Percentiles rank a stretch among this genome's conserved stretches.
Evolutionary conservation across 2,113 vertebrate species (phyloP).

Genomic region (Dicaeum eximium): DNA sequence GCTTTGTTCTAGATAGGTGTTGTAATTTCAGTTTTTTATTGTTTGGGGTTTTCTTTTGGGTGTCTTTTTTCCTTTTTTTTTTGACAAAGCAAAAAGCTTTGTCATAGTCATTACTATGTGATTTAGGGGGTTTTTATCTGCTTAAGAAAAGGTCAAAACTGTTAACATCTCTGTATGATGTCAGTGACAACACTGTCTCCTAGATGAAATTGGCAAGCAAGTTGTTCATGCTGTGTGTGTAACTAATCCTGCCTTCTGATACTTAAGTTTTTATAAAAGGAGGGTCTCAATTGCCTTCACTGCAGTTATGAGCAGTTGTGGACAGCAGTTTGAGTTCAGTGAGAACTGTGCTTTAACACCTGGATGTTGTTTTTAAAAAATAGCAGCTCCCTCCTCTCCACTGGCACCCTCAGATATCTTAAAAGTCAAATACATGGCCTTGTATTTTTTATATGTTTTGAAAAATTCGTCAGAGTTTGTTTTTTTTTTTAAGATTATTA

Average conservation of each 20-base stretch:
- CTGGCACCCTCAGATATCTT: background rate
- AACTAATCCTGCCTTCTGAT: background rate
- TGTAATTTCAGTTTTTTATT: background rate
- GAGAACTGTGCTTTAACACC: background rate
- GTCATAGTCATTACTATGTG: background rate
- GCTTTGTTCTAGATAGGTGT: background rate
- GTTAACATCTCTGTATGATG: background rate
- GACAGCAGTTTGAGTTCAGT: background rate
- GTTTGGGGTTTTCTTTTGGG: background rate
- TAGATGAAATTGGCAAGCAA: background rate
- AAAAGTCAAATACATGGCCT: background rate
- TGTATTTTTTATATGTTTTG: background rate
- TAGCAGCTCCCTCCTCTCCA: background rate
- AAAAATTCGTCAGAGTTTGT: background rate
- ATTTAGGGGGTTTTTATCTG: background rate
- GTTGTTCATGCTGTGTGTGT: background rate
- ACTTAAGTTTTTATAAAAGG: background rate
- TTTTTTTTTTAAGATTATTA: background rate
- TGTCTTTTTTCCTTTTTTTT: fast-evolving
- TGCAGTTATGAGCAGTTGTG: background rate
- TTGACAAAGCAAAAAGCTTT: background rate
- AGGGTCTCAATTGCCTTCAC: background rate
- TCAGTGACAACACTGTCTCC: background rate
- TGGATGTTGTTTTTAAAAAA: background rate
- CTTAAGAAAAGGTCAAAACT: background rate